Percentiles rank a stretch among this genome's conserved stretches.
phyloP scores from a whole-genome alignment of 2,113 vertebrate species.

The Procavia capensis region DNA sequence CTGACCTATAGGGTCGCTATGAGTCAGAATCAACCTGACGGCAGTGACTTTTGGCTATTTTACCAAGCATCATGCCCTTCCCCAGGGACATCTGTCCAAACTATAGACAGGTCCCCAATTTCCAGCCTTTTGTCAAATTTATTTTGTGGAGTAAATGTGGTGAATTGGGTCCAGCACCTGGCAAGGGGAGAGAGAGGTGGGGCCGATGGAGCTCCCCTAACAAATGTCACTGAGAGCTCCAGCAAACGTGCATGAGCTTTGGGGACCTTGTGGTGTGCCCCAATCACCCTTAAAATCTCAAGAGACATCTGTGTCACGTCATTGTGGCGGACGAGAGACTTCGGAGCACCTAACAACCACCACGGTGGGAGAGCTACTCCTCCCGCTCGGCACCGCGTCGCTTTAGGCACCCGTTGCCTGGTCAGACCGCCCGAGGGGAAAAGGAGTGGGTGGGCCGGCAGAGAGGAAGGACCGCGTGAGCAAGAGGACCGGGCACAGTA shows the following conservation, averaged over 20 bases:
- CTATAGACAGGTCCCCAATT: background rate
- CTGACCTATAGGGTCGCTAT: too few relatives aligned
- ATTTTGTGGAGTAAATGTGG: background rate
- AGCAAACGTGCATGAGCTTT: background rate
- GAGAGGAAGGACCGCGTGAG: background rate
- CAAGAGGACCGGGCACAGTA: rapidly evolving
- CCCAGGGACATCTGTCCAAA: too few relatives aligned
- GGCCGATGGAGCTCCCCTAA: background rate
- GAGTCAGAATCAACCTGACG: too few relatives aligned
- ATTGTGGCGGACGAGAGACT: too few relatives aligned
- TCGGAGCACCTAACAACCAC: too few relatives aligned
- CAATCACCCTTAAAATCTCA: background rate
- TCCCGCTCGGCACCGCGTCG: too few relatives aligned
- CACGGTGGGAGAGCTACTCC: too few relatives aligned
- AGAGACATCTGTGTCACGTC: background rate
- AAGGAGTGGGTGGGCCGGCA: background rate
- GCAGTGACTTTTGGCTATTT: too few relatives aligned
- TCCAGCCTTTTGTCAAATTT: background rate
- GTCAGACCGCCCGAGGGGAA: background rate
- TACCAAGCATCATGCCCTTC: too few relatives aligned
- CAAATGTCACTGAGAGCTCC: background rate
- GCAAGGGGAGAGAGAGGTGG: background rate
- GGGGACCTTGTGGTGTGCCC: background rate
- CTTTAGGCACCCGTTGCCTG: too few relatives aligned
- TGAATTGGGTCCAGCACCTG: background rate